Evolutionary conservation across 2,113 vertebrate species (phyloP).

Genomic region (Promerops cafer): DNA sequence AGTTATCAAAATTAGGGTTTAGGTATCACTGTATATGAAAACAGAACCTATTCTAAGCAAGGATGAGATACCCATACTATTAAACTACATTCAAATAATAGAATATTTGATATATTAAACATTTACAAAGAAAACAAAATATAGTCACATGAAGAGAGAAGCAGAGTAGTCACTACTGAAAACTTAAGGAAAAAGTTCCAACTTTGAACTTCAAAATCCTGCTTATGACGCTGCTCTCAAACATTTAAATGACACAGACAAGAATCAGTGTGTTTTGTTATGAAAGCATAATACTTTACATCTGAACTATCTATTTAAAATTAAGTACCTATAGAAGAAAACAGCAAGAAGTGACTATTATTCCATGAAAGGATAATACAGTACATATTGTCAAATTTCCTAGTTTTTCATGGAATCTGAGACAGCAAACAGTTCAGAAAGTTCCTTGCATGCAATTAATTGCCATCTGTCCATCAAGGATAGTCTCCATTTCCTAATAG

Average conservation of each 20-base stretch:
- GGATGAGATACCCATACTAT: background rate
- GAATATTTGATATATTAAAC: background rate
- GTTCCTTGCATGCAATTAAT: background rate
- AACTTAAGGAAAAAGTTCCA: background rate
- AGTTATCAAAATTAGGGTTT: background rate
- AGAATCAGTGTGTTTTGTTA: background rate
- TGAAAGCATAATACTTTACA: background rate
- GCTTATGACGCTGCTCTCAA: background rate
- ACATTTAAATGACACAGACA: background rate
- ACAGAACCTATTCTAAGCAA: background rate
- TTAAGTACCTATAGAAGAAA: background rate
- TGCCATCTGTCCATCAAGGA: background rate
- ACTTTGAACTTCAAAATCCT: background rate
- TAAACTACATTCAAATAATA: background rate
- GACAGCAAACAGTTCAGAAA: background rate
- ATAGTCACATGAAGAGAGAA: background rate
- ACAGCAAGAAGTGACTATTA: background rate
- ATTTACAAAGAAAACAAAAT: background rate
- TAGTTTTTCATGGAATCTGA: background rate
- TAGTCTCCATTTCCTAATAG: background rate
- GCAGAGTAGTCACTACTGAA: background rate
- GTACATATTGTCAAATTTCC: background rate
- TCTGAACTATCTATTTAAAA: background rate
- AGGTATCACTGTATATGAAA: background rate
- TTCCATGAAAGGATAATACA: background rate